Evolutionary conservation across 1,140 invertebrate species (phyloP).

Genomic region (Mamestra configurata): DNA sequence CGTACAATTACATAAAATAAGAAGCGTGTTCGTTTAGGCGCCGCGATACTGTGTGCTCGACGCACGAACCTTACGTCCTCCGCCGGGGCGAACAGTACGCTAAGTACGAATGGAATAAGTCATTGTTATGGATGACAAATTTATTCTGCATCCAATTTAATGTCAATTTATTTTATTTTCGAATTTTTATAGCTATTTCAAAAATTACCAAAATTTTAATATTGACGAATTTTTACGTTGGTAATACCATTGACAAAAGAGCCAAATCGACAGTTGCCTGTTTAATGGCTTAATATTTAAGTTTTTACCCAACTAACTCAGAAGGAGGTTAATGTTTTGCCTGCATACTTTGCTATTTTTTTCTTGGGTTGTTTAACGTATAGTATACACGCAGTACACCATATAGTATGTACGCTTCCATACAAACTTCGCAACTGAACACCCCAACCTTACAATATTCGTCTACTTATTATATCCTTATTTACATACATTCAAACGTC

Average conservation of each 20-base stretch:
- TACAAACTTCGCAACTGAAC: not conserved
- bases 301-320: too few species aligned
- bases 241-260: too few species aligned
- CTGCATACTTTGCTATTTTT: too few species aligned
- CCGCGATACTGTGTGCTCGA: slow-evolving; percentile 47
- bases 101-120: not conserved
- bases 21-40: slow-evolving; percentile 65
- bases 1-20: slow-evolving; percentile 78
- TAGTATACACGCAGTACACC: too few species aligned
- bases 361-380: too few species aligned
- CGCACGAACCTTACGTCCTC: slow-evolving; percentile 28
- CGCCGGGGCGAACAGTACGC: slow-evolving; percentile 2
- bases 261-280: too few species aligned
- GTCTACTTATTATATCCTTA: slow-evolving; percentile 46
- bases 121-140: not conserved
- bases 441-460: slow-evolving; percentile 35
- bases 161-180: not conserved
- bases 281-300: too few species aligned
- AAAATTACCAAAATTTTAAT: too few species aligned
- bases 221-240: too few species aligned
- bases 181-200: not conserved
- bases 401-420: not conserved
- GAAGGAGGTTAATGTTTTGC: too few species aligned
- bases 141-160: not conserved
- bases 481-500: slow-evolving; percentile 64